Base-by-base conservation (phyloP, 1,140 invertebrate genomes). In the Platyura marginata region DNA sequence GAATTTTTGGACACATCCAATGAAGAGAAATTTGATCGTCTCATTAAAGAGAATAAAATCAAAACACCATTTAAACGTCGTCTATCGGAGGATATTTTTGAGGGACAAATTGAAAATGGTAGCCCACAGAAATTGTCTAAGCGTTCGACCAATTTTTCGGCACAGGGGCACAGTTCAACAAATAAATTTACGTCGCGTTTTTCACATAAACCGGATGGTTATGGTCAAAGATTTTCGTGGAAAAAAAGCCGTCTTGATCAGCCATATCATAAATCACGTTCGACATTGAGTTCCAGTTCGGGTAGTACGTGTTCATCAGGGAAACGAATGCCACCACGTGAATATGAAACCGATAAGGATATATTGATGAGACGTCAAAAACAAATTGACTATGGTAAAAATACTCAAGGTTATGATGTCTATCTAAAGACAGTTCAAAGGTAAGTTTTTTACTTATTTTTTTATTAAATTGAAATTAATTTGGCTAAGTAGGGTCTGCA, bases 381-480 rank as follows among this genome's bases (percentile, higher is more conserved):
- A 62, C 85, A 92, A 63, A 89, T 95, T 57, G 86, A 93, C 58
- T 93, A 88, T 68, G 91, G 91, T 18, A 94, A 93, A 67, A 92
- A 91, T 56, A 94, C 89, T 10, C 61, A 79, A 46, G 86, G 83
- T 32, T 95, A 95, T 63, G 74, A 83, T 41, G 75, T 75, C 60
- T 95, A 92, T 50, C 55, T 69, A 1, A 63, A 72, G 51, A 47
- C 67, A 46, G 68, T 93, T 33, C 82, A 84, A 41, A 79, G 71
- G 82, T 85, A 72, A 68, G 68, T 63, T 9, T n/a, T n/a, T n/a
- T n/a, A n/a, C n/a, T n/a, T n/a, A n/a, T n/a, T n/a, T n/a, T n/a
- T n/a, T n/a, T n/a, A n/a, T n/a, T n/a, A n/a, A n/a, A n/a, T n/a
- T n/a, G n/a, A n/a, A n/a, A n/a, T n/a, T n/a, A n/a, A n/a, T n/a